A percentile compares a stretch with the other conserved stretches of the same genome.
These are phyloP conservation scores for Drosophila stalkeri DNA, from an alignment of 2,888 invertebrate species.

Conservation along the genomic window DNA sequence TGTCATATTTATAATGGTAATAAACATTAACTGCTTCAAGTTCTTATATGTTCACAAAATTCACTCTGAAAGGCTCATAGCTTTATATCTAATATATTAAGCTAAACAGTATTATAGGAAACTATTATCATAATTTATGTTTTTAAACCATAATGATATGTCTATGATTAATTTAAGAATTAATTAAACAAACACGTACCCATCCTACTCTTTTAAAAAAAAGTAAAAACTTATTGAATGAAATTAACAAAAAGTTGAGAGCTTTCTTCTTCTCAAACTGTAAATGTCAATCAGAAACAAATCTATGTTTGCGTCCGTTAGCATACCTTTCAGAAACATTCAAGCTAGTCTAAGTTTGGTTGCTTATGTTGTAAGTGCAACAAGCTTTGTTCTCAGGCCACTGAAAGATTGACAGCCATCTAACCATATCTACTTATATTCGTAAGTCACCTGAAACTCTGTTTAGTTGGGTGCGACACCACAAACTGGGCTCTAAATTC, in stretches of 20 bases:
- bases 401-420: constrained; percentile 7
- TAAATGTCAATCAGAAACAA: not conserved
- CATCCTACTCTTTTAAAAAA: too few species aligned
- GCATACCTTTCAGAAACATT: not conserved
- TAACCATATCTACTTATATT: constrained; percentile 13
- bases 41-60: not conserved
- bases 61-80: not conserved
- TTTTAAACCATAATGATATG: too few species aligned
- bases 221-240: too few species aligned
- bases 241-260: too few species aligned
- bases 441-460: constrained; percentile 24
- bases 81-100: not conserved
- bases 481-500: constrained; percentile 45
- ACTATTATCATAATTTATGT: too few species aligned
- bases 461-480: constrained; percentile 16
- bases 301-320: not conserved
- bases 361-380: not conserved
- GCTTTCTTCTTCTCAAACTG: too few species aligned
- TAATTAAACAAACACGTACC: too few species aligned
- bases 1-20: not conserved
- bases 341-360: constrained; percentile 19
- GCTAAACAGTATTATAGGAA: too few species aligned
- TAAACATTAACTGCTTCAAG: not conserved
- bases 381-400: not conserved
- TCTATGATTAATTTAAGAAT: too few species aligned